Conservation (phyloP, 2,113 vertebrate genomes). For the Amphiprion percula region DNA sequence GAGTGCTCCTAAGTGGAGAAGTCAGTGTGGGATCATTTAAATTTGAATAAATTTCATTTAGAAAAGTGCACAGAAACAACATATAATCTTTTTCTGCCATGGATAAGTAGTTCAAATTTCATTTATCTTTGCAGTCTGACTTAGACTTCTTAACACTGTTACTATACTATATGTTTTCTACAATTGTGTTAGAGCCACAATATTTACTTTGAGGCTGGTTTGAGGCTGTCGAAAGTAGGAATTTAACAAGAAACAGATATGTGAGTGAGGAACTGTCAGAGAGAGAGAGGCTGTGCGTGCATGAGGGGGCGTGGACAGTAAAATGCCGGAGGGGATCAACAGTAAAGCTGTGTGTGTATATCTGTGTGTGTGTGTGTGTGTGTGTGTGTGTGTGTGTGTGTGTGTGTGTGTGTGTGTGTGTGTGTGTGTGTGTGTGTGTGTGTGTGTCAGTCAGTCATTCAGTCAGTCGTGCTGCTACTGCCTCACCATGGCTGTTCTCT, state of each 20-base stretch:
- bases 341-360: conserved; percentile 38
- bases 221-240: conserved; percentile 55
- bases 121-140: conserved; percentile 9
- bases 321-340: conserved; percentile 65
- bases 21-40: conserved; percentile 11
- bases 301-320: conserved; percentile 73
- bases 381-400: conserved; percentile 40
- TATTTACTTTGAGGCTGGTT: conserved; percentile 63
- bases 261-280: conserved; percentile 44
- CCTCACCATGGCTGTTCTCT: conserved; percentile 86
- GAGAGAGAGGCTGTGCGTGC: conserved; percentile 54
- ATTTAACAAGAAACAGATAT: conserved; percentile 76
- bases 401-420: conserved; percentile 40
- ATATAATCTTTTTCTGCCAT: conserved; percentile 11
- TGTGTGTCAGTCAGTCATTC: conserved; percentile 48
- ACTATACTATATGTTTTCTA: conserved; percentile 13
- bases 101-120: conserved; percentile 1
- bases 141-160: background rate
- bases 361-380: conserved; percentile 33
- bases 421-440: conserved; percentile 36
- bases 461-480: conserved; percentile 76
- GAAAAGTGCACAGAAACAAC: conserved; percentile 15
- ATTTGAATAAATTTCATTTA: conserved; percentile 8
- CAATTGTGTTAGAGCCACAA: conserved; percentile 56
- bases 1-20: background rate